Percentiles rank a stretch among this genome's conserved stretches.
These are phyloP conservation scores for Lasioglossum zephyrum DNA, from an alignment of 2,888 invertebrate species.

Conservation along the genomic window DNA sequence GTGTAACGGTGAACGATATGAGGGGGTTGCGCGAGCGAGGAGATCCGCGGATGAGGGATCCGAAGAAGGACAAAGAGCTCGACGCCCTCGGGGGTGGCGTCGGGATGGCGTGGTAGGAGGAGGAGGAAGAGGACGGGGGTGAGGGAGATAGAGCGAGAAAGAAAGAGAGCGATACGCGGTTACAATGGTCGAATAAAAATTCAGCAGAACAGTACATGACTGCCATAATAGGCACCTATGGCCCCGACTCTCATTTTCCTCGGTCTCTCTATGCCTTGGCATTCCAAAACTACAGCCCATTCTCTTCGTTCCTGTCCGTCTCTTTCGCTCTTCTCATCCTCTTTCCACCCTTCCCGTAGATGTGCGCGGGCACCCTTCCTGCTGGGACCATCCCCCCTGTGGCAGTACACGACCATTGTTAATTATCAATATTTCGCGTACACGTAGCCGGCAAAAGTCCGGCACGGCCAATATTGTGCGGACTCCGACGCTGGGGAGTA, in stretches of 20 bases:
- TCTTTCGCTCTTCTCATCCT: slow-evolving; percentile 46
- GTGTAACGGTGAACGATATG: slow-evolving; percentile 58
- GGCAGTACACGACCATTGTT: slow-evolving; percentile 81
- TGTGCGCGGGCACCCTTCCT: slow-evolving; percentile 63
- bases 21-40: slow-evolving; percentile 58
- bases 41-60: slow-evolving; percentile 67
- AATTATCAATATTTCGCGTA: slow-evolving; percentile 84
- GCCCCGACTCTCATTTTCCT: slow-evolving; percentile 75
- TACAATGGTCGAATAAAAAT: slow-evolving; percentile 81
- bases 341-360: slow-evolving; percentile 49
- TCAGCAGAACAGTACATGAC: slow-evolving; percentile 77
- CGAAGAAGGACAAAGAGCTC: slow-evolving; percentile 78
- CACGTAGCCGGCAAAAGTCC: slow-evolving; percentile 76
- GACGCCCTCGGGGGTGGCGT: slow-evolving; percentile 68
- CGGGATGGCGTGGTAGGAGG: slow-evolving; percentile 4
- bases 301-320: slow-evolving; percentile 48
- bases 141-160: slow-evolving; percentile 21
- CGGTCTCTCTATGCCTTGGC: slow-evolving; percentile 71
- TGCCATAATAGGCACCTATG: slow-evolving; percentile 77
- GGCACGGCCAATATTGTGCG: slow-evolving; percentile 75
- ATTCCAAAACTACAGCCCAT: slow-evolving; percentile 68
- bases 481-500: slow-evolving; percentile 83
- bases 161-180: slow-evolving; percentile 70
- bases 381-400: slow-evolving; percentile 66
- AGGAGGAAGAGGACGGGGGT: slow-evolving; percentile 35